These are phyloP conservation scores for Ceratosolen solmsi DNA, from an alignment of 1,140 invertebrate species.

Conservation along the genomic window DNA sequence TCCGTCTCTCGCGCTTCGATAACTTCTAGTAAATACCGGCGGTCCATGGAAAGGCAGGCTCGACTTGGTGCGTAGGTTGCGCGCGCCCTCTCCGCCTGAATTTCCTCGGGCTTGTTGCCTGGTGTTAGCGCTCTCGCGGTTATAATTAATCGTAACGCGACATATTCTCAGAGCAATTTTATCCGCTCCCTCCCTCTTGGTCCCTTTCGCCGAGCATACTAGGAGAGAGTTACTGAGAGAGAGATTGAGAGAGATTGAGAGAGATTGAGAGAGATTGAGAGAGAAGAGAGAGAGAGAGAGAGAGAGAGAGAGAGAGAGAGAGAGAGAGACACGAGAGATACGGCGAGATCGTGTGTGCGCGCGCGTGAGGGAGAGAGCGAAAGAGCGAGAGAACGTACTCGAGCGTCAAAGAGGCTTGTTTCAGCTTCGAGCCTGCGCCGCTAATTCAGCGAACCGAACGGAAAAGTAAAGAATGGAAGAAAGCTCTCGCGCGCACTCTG, in stretches of 20 bases:
- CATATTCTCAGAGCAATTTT: constrained; percentile 49
- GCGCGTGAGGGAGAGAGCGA: background rate
- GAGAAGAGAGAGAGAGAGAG: too few relatives aligned
- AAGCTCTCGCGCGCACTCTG: constrained; percentile 19
- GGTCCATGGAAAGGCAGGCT: constrained; percentile 60
- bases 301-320: too few relatives aligned
- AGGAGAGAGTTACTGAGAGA: too few relatives aligned
- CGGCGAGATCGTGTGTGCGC: background rate
- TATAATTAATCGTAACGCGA: constrained; percentile 60
- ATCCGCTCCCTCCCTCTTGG: background rate
- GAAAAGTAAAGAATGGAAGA: constrained; percentile 50
- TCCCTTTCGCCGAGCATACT: background rate
- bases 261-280: too few relatives aligned
- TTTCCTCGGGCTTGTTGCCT: constrained; percentile 34
- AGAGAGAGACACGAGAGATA: too few relatives aligned
- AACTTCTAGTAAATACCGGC: constrained; percentile 63
- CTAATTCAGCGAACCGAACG: constrained; percentile 53
- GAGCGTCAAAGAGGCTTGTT: constrained; percentile 54
- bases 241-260: too few relatives aligned
- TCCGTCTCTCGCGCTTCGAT: constrained; percentile 63
- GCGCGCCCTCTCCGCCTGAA: background rate
- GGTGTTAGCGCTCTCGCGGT: constrained; percentile 42
- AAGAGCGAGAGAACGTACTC: constrained; percentile 28
- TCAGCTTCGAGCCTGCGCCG: constrained; percentile 39
- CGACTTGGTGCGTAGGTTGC: constrained; percentile 21